A percentile compares a stretch with the other conserved stretches of the same genome.
Evolutionary conservation across 1,140 invertebrate species (phyloP).

Genomic region (Ylistrum balloti): DNA sequence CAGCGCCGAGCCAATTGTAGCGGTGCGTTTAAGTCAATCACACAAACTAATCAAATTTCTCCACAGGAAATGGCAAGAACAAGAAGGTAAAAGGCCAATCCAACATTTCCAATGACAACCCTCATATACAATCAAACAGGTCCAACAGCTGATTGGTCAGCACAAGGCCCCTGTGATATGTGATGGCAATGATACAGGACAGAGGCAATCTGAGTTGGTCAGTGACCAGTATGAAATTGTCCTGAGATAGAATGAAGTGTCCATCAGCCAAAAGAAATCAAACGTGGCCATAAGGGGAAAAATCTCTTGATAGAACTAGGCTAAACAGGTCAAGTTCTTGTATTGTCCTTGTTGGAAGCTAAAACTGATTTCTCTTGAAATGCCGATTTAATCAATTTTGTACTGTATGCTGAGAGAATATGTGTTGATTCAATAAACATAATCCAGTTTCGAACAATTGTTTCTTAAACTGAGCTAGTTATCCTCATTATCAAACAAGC

Average conservation of each 20-base stretch:
- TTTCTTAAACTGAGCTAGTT: too few relatives aligned
- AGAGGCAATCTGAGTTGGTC: background rate
- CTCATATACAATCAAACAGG: constrained; percentile 14
- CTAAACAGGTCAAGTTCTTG: background rate
- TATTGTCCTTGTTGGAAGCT: background rate
- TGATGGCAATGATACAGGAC: background rate
- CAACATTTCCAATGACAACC: background rate
- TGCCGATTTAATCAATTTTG: constrained; percentile 6
- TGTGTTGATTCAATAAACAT: background rate
- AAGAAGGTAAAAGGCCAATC: background rate
- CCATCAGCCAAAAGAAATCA: background rate
- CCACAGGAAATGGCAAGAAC: background rate
- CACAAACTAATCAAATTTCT: constrained; percentile 39
- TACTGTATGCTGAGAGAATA: background rate
- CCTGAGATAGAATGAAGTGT: background rate
- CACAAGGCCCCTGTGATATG: background rate
- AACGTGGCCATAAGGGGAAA: background rate
- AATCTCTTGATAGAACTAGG: background rate
- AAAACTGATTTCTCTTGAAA: background rate
- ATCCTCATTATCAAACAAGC: too few relatives aligned
- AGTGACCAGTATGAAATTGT: background rate
- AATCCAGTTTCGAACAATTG: background rate
- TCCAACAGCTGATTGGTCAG: background rate
- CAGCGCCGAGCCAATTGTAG: constrained; percentile 23
- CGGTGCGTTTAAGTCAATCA: constrained; percentile 10